Evolutionary conservation across 1,140 invertebrate genomes (phyloP).

Genomic region (Dendroctonus ponderosae): DNA sequence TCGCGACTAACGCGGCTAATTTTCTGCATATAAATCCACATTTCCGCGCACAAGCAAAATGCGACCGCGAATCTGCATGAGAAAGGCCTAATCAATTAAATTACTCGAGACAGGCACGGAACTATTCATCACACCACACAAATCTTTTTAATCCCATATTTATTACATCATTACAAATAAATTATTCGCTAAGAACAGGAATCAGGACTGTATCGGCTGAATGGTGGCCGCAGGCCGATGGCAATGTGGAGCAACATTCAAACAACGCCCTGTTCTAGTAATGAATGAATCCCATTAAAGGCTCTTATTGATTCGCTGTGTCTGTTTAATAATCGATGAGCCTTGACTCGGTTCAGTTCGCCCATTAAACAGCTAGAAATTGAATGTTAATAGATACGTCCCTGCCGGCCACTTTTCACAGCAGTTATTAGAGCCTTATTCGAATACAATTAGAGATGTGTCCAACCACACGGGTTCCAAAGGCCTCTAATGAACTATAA

Average conservation of each 20-base stretch:
- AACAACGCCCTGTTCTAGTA: too few relatives aligned
- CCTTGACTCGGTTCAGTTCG: too few relatives aligned
- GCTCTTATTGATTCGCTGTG: too few relatives aligned
- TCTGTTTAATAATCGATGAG: too few relatives aligned
- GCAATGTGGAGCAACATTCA: too few relatives aligned
- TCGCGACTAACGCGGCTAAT: constrained; percentile 42
- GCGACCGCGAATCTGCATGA: constrained; percentile 31
- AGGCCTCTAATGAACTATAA: constrained; percentile 48
- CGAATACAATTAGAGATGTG: constrained; percentile 50
- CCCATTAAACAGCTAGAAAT: background rate
- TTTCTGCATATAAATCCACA: constrained; percentile 49
- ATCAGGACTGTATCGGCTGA: background rate
- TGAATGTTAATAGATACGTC: constrained; percentile 1
- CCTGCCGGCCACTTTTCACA: constrained; percentile 30
- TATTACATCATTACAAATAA: constrained; percentile 51
- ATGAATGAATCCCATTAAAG: too few relatives aligned
- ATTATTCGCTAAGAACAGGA: constrained; percentile 44
- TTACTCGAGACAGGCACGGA: constrained; percentile 34
- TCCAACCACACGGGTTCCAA: constrained; percentile 46
- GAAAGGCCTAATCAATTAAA: constrained; percentile 41
- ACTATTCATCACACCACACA: constrained; percentile 50
- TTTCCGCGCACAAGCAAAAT: constrained; percentile 40
- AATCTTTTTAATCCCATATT: constrained; percentile 51
- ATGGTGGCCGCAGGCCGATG: too few relatives aligned
- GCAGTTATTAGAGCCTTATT: constrained; percentile 49